phyloP scores from a whole-genome alignment of 2,797 vertebrate species.

The Pristis pectinata region DNA sequence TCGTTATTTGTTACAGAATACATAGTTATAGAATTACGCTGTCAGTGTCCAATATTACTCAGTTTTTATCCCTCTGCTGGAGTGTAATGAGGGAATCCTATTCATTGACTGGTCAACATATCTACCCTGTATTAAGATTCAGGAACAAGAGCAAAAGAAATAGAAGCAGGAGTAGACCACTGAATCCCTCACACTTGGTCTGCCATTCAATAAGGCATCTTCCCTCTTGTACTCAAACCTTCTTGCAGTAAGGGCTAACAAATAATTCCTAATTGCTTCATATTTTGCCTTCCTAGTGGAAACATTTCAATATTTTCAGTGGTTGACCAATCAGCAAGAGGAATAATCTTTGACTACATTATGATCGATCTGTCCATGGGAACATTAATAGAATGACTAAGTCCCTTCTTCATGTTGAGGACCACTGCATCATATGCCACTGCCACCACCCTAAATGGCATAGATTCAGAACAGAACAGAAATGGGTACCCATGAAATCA shows the following conservation, averaged over 20 bases:
- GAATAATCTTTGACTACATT: background rate
- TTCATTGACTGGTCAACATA: background rate
- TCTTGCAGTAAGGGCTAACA: no score
- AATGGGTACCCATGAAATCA: background rate
- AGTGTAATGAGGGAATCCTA: background rate
- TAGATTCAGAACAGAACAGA: background rate
- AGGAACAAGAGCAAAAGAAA: no score
- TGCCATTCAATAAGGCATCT: no score
- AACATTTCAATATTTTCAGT: background rate
- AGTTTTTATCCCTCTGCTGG: background rate
- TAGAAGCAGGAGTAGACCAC: no score
- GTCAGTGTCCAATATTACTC: background rate
- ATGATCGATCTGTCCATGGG: background rate
- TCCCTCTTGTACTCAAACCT: no score
- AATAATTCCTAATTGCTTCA: no score
- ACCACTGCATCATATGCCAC: background rate
- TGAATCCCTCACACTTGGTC: no score
- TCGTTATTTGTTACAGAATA: slow-evolving; percentile 13
- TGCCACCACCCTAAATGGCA: background rate
- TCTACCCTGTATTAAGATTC: background rate
- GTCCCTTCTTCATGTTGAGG: background rate
- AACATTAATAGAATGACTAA: background rate
- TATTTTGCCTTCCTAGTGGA: no score
- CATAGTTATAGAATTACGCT: background rate
- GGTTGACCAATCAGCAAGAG: background rate